A percentile compares a stretch with the other conserved stretches of the same genome.
These are phyloP conservation scores for Odontomachus brunneus DNA, from an alignment of 1,140 invertebrate species.

Conservation along the genomic window DNA sequence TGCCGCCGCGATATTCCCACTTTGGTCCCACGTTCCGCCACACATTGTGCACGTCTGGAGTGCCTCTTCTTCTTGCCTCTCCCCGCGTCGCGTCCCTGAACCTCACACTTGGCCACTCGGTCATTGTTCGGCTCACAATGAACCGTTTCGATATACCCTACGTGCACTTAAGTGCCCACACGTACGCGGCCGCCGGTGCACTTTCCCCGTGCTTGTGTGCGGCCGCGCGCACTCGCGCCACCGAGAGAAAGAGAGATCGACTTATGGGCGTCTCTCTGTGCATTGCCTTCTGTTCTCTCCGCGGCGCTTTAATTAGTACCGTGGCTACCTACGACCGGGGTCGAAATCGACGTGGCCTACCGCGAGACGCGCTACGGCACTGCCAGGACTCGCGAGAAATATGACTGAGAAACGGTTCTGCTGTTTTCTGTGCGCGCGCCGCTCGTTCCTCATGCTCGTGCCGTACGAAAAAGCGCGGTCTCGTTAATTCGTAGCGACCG, in stretches of 20 bases:
- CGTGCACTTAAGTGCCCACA: slow-evolving; percentile 39
- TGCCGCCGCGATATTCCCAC: slow-evolving; percentile 42
- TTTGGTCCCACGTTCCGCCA: slow-evolving; percentile 31
- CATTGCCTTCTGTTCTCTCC: slow-evolving; percentile 44
- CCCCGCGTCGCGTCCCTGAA: slow-evolving; percentile 63
- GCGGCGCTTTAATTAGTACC: slow-evolving; percentile 64
- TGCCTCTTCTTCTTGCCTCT: slow-evolving; percentile 39
- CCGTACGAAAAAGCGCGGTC: slow-evolving; percentile 29
- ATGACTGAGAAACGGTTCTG: slow-evolving; percentile 43
- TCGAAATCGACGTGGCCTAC: slow-evolving; percentile 38
- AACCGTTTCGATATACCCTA: slow-evolving; percentile 69
- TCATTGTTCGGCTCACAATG: slow-evolving; percentile 72
- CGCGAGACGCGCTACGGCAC: slow-evolving; percentile 7
- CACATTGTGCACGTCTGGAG: slow-evolving; percentile 57
- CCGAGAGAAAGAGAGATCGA: neutral
- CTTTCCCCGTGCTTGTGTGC: slow-evolving; percentile 14
- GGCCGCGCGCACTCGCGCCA: neutral
- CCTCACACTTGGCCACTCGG: slow-evolving; percentile 73
- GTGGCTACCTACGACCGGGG: slow-evolving; percentile 1
- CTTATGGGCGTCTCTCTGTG: slow-evolving; percentile 4
- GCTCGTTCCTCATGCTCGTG: slow-evolving; percentile 23
- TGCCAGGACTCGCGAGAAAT: neutral
- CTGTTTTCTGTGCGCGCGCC: neutral
- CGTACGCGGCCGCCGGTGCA: slow-evolving; percentile 16
- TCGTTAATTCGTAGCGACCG: slow-evolving; percentile 54